Percentiles rank a stretch among this genome's conserved stretches.
These are phyloP conservation scores for Tauraco erythrolophus DNA, from an alignment of 2,113 vertebrate species.

Conservation along the genomic window DNA sequence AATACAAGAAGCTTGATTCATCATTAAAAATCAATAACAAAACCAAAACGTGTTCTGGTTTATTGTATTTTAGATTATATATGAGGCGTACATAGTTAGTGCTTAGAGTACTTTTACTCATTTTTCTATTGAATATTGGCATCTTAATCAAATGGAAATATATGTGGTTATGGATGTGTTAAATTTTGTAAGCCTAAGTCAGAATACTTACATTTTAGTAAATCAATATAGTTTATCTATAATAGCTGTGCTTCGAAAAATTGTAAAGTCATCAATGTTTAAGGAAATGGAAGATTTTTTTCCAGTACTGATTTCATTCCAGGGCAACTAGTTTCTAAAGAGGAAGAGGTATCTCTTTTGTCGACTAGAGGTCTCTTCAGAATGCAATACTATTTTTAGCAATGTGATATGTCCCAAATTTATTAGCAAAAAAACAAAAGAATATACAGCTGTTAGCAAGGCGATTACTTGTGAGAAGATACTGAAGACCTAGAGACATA, in stretches of 20 bases:
- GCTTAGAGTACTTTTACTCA: not conserved
- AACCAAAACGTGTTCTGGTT: not conserved
- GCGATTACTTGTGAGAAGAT: not conserved
- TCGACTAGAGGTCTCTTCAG: not conserved
- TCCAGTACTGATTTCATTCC: not conserved
- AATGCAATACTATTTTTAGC: not conserved
- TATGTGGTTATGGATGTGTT: not conserved
- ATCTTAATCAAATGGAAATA: not conserved
- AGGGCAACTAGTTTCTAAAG: not conserved
- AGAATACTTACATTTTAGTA: not conserved
- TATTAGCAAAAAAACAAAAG: not conserved
- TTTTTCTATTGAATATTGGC: not conserved
- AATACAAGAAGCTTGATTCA: not conserved
- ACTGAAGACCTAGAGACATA: not conserved
- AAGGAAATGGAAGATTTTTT: not conserved
- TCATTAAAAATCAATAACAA: not conserved
- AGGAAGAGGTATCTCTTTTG: not conserved
- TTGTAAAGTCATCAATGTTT: not conserved
- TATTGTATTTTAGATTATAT: not conserved
- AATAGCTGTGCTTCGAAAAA: not conserved
- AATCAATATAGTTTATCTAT: not conserved
- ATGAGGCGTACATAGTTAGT: not conserved
- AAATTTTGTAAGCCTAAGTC: not conserved
- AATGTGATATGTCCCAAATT: not conserved
- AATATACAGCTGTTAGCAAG: not conserved